Evolutionary conservation across 2,888 invertebrate genomes (phyloP).

Genomic region (Cephus sareptanus): DNA sequence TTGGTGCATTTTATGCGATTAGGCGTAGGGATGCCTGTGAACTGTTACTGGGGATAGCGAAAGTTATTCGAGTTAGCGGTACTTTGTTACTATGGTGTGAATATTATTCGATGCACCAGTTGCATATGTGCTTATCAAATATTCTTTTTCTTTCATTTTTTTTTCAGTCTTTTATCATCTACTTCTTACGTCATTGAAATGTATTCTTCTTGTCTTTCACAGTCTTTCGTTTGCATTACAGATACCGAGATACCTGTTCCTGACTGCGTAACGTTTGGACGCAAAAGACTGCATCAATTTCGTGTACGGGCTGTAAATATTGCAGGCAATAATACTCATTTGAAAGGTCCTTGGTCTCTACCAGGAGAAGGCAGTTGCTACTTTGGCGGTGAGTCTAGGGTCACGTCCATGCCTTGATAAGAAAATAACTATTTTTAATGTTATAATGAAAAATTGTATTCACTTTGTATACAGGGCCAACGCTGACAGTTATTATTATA

Average conservation of each 20-base stretch:
- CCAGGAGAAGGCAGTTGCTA: conserved; percentile 63
- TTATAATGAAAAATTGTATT: neutral
- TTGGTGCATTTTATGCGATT: neutral
- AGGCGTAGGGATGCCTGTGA: neutral
- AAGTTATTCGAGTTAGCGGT: neutral
- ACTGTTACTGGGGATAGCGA: neutral
- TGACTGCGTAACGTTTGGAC: conserved; percentile 57
- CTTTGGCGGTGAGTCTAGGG: conserved; percentile 50
- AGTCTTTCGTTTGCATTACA: conserved; percentile 31
- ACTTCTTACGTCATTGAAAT: too few relatives aligned
- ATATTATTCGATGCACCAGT: too few relatives aligned
- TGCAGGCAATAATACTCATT: conserved; percentile 43
- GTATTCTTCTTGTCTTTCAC: too few relatives aligned
- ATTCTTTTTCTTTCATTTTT: too few relatives aligned
- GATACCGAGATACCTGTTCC: conserved; percentile 56
- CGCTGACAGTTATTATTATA: conserved; percentile 44
- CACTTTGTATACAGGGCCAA: conserved; percentile 44
- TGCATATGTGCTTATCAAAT: too few relatives aligned
- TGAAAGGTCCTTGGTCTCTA: conserved; percentile 65
- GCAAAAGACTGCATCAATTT: conserved; percentile 54
- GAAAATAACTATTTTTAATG: neutral
- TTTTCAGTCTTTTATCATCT: too few relatives aligned
- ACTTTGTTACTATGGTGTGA: too few relatives aligned
- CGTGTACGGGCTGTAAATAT: conserved; percentile 64
- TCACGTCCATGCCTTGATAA: conserved; percentile 8